Evolutionary conservation across 2,888 invertebrate species (phyloP), one percentile per base, ranked within the genome.

Genomic region (Lutraria lutraria): DNA sequence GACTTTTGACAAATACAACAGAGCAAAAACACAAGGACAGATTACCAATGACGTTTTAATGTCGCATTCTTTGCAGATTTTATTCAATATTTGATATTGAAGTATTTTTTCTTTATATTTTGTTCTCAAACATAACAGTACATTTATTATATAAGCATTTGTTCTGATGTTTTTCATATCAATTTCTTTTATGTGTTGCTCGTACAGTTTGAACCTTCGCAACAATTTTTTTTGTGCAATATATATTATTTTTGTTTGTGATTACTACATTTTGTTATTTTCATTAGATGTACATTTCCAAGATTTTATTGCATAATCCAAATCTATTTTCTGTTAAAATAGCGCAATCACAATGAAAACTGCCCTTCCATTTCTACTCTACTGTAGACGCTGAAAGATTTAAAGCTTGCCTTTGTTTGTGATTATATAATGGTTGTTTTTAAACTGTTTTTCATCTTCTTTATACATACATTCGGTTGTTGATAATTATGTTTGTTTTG

Each of bases 151-250:
- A 31, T 76, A 76, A 56, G 2, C 15, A 31, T 76, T 76, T 76
- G 63, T 25, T 19, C 15, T 63, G 15, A 34, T 34, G 8, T 31
- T 76, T 25, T 76, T 76, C 76, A 76, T 76, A 76, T 76, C 76
- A 76, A 19, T 76, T 76, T 31, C 76, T 76, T 72, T 76, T 76
- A 76, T 76, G 76, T 76, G 2, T 34, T 76, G 76, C 76, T 76
- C 76, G 31, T 19, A 16, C 16, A 16, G 31, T 34, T 76, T 76
- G n/a, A 76, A 31, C 31, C 29, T 76, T 76, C 25, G 76, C 76
- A 34, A 76, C 15, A n/a, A n/a, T n/a, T n/a, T n/a, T n/a, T 76
- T 76, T 76, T 34, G 76, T 76, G 76, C 76, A 76, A 76, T 76
- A 43, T 43, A 76, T 76, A 76, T 6, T n/a, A n/a, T n/a, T n/a